Base-by-base conservation (phyloP, 2,113 vertebrate genomes). In the Haemorhous mexicanus region DNA sequence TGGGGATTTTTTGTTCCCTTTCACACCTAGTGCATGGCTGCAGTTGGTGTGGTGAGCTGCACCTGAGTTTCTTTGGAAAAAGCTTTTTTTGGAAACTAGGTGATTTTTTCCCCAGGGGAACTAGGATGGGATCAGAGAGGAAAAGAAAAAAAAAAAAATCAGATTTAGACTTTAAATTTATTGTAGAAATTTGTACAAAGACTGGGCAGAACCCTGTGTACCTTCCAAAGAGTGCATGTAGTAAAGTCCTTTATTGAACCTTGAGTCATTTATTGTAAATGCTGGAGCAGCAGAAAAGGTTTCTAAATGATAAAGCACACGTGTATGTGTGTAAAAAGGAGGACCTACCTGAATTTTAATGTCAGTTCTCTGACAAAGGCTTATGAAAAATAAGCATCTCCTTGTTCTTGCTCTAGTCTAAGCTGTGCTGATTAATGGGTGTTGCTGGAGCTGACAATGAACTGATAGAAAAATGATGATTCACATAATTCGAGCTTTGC, bases 381-480 rank as follows among this genome's bases (percentile, higher is more conserved):
- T 44, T 28, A 13, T 84, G 89, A 70, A 78, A 80, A 90, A 83
- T 50, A 26, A 77, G 79, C 55, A 32, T 89, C 69, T 82, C 44
- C 76, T 39, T 74, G 39, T 59, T n/a, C 46, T 61, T 35, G 78
- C 19, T 44, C 41, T 59, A 90, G 21, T 68, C 58, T 79, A 5
- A 88, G 85, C 85, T 21, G 37, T 3, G 1, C 83, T 77, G 90
- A 85, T 92, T 70, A 84, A 80, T 85, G 90, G 80, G 72, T 74
- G 76, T 85, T 93, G 86, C 92, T 90, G 66, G 19, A n/a, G 83
- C 72, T 94, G 95, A 89, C 88, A 92, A 67, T 33, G 56, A 89
- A 89, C 91, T 87, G 93, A 81, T 77, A 84, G 84, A 87, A 95
- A 95, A 93, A 92, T 41, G 87, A 94, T 94, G 84, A 96, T 96